phyloP scores from a whole-genome alignment of 2,888 invertebrate species.

The Rosalia funebris region DNA sequence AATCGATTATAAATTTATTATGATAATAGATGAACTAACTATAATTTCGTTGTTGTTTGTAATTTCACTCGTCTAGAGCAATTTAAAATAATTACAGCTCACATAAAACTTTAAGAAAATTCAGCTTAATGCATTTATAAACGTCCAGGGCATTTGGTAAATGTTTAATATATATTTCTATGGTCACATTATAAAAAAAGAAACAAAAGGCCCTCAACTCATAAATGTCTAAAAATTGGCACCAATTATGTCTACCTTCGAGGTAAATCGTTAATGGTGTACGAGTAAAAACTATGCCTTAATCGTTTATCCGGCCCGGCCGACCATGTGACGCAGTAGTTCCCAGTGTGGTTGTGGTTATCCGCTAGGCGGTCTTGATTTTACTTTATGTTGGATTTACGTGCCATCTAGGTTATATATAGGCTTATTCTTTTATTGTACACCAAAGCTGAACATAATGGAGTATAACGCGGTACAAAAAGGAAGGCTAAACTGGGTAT shows the following conservation, averaged over 20 bases:
- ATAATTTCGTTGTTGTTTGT: slow-evolving; percentile 30
- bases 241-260: slow-evolving; percentile 32
- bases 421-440: slow-evolving; percentile 24
- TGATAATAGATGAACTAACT: slow-evolving; percentile 36
- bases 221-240: slow-evolving; percentile 34
- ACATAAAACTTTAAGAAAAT: slow-evolving; percentile 25
- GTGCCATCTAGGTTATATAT: slow-evolving; percentile 27
- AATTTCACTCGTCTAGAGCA: slow-evolving; percentile 29
- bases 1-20: slow-evolving; percentile 27
- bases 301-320: slow-evolving; percentile 15
- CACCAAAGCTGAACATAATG: slow-evolving; percentile 34
- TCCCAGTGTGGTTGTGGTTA: slow-evolving; percentile 32
- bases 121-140: slow-evolving; percentile 36
- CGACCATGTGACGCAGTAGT: slow-evolving; percentile 20
- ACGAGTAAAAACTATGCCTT: slow-evolving; percentile 27
- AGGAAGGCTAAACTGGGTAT: not conserved
- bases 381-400: slow-evolving; percentile 34
- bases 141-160: slow-evolving; percentile 30
- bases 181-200: slow-evolving; percentile 11
- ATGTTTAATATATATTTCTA: slow-evolving; percentile 30
- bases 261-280: slow-evolving; percentile 31
- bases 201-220: slow-evolving; percentile 20
- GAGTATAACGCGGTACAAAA: slow-evolving; percentile 31
- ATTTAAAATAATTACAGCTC: slow-evolving; percentile 34
- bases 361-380: slow-evolving; percentile 35